phyloP scores from a whole-genome alignment of 2,888 invertebrate genomes.

The Patella caerulea region DNA sequence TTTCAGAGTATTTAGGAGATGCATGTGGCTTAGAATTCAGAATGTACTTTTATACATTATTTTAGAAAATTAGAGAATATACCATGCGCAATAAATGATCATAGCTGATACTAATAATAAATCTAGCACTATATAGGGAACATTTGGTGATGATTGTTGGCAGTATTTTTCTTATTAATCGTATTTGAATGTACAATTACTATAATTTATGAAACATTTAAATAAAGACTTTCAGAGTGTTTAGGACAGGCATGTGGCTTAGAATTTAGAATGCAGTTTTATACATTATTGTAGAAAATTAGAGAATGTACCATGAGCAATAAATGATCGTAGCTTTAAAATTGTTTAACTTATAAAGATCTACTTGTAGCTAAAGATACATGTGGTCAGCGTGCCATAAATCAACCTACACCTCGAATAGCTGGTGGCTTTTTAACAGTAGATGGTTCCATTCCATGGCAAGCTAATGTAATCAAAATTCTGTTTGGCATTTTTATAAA shows the following conservation, averaged over 20 bases:
- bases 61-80: background rate
- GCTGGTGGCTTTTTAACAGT: constrained; percentile 20
- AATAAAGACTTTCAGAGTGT: too few species aligned
- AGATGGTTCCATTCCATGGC: constrained; percentile 29
- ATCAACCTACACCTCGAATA: constrained; percentile 21
- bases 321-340: background rate
- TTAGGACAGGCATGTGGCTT: background rate
- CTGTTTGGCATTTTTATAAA: background rate
- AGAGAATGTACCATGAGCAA: background rate
- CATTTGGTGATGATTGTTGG: too few species aligned
- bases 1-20: too few species aligned
- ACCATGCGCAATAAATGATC: background rate
- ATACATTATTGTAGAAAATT: background rate
- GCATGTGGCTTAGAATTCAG: background rate
- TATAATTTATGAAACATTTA: too few species aligned
- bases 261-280: background rate
- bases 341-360: background rate
- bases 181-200: too few species aligned
- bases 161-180: too few species aligned
- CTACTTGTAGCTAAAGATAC: background rate
- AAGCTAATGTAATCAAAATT: constrained; percentile 20
- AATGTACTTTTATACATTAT: background rate
- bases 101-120: background rate
- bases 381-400: constrained; percentile 20
- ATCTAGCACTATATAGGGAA: too few species aligned